Percentiles rank a stretch among this genome's conserved stretches.
Conservation (phyloP, 2,113 vertebrate species). For the Hemiscyllium ocellatum region DNA sequence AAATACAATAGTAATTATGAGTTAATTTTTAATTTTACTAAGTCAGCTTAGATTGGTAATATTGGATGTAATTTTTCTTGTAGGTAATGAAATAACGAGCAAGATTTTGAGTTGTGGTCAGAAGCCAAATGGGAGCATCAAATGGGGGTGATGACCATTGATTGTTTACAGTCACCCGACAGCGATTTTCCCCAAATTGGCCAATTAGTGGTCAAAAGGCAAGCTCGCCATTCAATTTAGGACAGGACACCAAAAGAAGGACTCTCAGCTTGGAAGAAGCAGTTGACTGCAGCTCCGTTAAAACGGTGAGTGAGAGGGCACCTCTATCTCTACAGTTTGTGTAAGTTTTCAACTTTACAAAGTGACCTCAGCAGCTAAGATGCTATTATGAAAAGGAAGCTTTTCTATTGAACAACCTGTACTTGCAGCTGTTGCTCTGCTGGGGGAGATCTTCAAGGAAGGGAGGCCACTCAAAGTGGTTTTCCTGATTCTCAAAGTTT, state of each 20-base stretch:
- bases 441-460: neutral
- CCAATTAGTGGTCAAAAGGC: neutral
- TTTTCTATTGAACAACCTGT: neutral
- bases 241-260: neutral
- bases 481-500: too few relatives aligned
- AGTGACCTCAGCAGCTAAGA: neutral
- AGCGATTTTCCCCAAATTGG: neutral
- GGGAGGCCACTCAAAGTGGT: neutral
- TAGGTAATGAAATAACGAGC: neutral
- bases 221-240: neutral
- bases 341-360: neutral
- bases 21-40: constrained; percentile 29
- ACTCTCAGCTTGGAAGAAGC: neutral
- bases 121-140: neutral
- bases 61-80: neutral
- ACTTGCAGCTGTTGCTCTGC: neutral
- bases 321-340: neutral
- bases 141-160: neutral
- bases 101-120: neutral
- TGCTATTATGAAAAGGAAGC: neutral
- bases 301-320: too few relatives aligned
- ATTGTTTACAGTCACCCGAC: neutral
- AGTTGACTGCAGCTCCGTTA: neutral
- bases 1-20: neutral
- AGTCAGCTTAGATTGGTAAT: neutral